Evolutionary conservation across 2,113 vertebrate species (phyloP), one percentile per base, ranked within the genome.

Genomic region (Nothoprocta pentlandii): DNA sequence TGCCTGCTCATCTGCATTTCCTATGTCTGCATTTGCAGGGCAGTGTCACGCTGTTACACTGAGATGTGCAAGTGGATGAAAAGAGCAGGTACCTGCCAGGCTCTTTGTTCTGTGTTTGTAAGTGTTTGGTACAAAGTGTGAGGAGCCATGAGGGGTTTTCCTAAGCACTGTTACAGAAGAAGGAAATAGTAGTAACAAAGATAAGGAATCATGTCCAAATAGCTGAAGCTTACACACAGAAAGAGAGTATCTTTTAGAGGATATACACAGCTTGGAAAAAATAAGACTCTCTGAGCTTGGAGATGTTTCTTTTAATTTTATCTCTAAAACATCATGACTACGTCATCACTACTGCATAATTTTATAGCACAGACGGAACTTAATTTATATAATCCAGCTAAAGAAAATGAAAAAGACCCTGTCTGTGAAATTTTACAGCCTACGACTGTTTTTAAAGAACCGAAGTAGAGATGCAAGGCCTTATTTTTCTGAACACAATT

Each of bases 1-100:
- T 47, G 69, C 9, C 14, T 67, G 47, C 39, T 26, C 20, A 25
- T 16, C 58, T 44, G 0, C 0, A 0, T 41, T 66, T 3, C 44
- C 68, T 58, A 2, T 58, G 13, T 28, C n/a, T n/a, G 4, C 16
- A 0, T 42, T 67, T 62, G 42, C 61, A 22, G 9, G 46, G 14
- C 13, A 32, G 8, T 8, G 42, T n/a, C 51, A 36, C 11, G 1
- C 16, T 49, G 58, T 16, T 23, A 46, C n/a, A 15, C 34, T 49
- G 39, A 36, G 61, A 7, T 30, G 22, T 26, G 66, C 39, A 36
- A 16, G 12, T 49, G 71, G n/a, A 25, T 46, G 56, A 42, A 62
- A 78, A 64, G 64, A 19, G 36, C 66, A 0, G 2, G 5, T 17
- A 2, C 77, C 46, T 25, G 34, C 15, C 8, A 3, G 15, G 19